phyloP scores from a whole-genome alignment of 2,888 invertebrate species.

The Callimorpha dominula region DNA sequence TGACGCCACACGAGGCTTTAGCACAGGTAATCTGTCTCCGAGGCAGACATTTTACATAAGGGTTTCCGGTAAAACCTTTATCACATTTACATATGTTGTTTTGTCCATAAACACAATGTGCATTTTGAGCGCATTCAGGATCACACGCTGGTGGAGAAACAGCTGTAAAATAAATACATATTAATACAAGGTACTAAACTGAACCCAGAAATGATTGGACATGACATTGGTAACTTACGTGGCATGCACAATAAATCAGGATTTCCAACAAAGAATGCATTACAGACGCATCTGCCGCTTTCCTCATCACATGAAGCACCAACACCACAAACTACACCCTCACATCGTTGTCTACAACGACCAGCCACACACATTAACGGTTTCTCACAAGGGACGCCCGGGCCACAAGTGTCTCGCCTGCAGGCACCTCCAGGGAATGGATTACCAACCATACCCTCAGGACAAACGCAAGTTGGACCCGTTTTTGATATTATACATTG shows the following conservation, averaged over 20 bases:
- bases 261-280: conserved; percentile 95
- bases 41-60: conserved; percentile 92
- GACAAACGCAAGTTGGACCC: conserved; percentile 96
- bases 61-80: conserved; percentile 94
- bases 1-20: conserved; percentile 90
- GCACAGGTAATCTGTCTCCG: conserved; percentile 91
- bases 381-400: conserved; percentile 91
- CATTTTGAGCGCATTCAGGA: conserved; percentile 93
- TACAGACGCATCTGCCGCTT: conserved; percentile 94
- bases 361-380: conserved; percentile 95
- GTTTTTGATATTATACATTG: conserved; percentile 94
- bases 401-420: conserved; percentile 93
- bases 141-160: conserved; percentile 92
- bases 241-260: conserved; percentile 96
- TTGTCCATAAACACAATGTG: conserved; percentile 94
- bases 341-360: conserved; percentile 95
- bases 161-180: conserved; percentile 83
- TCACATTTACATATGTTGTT: conserved; percentile 94
- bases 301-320: conserved; percentile 94
- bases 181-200: conserved; percentile 14
- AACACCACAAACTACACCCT: conserved; percentile 94
- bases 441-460: conserved; percentile 95
- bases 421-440: conserved; percentile 97
- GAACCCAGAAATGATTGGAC: neutral
- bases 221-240: conserved; percentile 87